Conservation (phyloP, 2,797 vertebrate species). For the Leontopithecus rosalia region DNA sequence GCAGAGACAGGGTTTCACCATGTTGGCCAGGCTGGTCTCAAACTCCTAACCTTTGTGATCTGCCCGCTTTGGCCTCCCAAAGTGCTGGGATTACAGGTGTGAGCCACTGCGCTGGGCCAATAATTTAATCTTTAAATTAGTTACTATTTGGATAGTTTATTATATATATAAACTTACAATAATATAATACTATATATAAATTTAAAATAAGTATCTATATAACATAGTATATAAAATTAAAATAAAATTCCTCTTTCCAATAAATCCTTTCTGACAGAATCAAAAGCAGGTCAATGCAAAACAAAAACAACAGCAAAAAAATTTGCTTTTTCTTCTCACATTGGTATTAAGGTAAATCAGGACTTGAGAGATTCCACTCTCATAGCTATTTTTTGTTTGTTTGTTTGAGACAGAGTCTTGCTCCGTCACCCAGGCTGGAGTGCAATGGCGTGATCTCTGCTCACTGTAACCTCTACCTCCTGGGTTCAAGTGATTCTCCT, state of each 20-base stretch:
- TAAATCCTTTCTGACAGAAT: slow-evolving; percentile 12
- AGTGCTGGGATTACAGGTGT: no score
- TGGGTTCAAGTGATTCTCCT: no score
- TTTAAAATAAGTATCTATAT: background rate
- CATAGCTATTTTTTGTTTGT: no score
- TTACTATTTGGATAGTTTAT: slow-evolving; percentile 17
- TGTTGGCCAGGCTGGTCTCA: no score
- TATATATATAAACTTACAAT: background rate
- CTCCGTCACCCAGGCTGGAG: no score
- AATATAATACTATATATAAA: slow-evolving; percentile 7
- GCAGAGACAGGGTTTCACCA: no score
- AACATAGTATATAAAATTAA: slow-evolving; percentile 7
- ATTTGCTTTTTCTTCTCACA: background rate
- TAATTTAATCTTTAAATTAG: slow-evolving; percentile 41
- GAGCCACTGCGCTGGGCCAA: background rate
- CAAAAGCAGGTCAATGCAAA: slow-evolving; percentile 10
- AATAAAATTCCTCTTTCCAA: slow-evolving; percentile 8
- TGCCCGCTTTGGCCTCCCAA: no score
- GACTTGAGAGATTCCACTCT: background rate
- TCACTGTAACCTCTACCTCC: no score
- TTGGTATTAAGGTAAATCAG: background rate
- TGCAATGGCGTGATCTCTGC: no score
- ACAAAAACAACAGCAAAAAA: background rate
- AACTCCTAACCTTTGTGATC: no score
- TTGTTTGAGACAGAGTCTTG: no score